Evolutionary conservation across 1,140 invertebrate genomes (phyloP), one percentile per base, ranked within the genome.

Genomic region (Lepidurus arcticus): DNA sequence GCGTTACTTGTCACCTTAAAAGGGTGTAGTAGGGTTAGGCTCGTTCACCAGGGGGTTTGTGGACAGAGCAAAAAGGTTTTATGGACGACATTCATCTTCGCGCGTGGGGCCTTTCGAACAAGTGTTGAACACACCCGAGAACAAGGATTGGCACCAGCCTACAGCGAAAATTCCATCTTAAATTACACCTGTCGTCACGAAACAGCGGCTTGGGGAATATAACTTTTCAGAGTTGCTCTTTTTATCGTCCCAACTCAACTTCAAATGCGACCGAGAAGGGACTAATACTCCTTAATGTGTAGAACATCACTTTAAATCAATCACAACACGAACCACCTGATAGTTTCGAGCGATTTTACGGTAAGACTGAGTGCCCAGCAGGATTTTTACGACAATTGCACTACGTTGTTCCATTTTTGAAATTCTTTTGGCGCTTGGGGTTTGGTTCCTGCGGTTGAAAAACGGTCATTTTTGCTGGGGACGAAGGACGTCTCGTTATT

Each of bases 401-500:
- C 34, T 34, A 34, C 53, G 53, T 65, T 65, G 53, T 65, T 7
- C 13, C 53, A 65, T 65, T 65, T 65, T 16, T 65, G 53, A 65
- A 21, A 65, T 65, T 65, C 53, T 65, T 34, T 21, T 13, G 53
- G 53, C 13, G 53, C 53, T 65, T 7, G 53, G 53, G n/a, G 7
- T 65, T 65, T 16, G 16, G 16, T 65, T 21, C 21, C 53, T 65
- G 53, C 21, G 53, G 53, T 65, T 65, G 53, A 65, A 21, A 34
- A 34, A 65, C 9, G 21, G 53, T 65, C 53, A 65, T 21, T 21
- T 65, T 16, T 65, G 53, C 53, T 65, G 53, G 53, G 53, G 53
- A n/a, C 53, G 53, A 65, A 65, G 53, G 53, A 65, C 53, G 53
- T 65, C 53, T 65, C 53, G 53, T 65, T 65, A 65, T 65, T 65